Evolutionary conservation across 2,113 vertebrate species (phyloP), one percentile per base, ranked within the genome.

Genomic region (Phodopus roborovskii): DNA sequence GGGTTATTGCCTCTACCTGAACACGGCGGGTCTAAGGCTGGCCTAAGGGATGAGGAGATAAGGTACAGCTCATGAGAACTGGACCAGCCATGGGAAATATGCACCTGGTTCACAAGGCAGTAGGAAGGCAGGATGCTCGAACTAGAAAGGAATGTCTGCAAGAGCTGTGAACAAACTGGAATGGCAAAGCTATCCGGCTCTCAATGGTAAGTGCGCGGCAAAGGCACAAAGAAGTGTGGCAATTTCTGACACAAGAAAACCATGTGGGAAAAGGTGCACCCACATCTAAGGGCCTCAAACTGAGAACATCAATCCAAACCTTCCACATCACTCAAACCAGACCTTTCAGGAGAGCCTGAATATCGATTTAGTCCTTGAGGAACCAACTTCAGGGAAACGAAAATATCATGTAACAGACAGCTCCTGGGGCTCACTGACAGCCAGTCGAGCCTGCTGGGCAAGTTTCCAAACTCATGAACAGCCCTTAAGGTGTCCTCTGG

Each of bases 51-150:
- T 5, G 36, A 24, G 13, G 10, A 24, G n/a, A 28, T 48, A 13
- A 19, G 42, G n/a, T 58, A 56, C 5, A 24, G 74, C 73, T 90
- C 92, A 70, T 30, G 56, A 90, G 83, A 81, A 4, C 78, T 88
- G 95, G 91, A 60, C 87, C 92, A 81, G 88, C 75, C 36, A 12
- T 0, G 36, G 13, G 87, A 88, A 94, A 88, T 33, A 53, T 75
- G 71, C 3, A 77, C 62, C 81, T 75, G 75, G 88, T 88, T 92
- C 87, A 92, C 60, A 70, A 75, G 79, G 88, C 84, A 28, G 1
- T n/a, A 53, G n/a, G n/a, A n/a, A 84, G 77, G 19, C 58, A 81
- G 26, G 81, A 92, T 7, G 75, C 86, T 17, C 56, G 79, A 86
- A 82, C 86, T 71, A 74, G 48, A 20, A 88, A 28, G 22, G 22